Percentiles rank a stretch among this genome's conserved stretches.
phyloP scores from a whole-genome alignment of 2,797 vertebrate genomes.

The Sphenopsis melanotis region DNA sequence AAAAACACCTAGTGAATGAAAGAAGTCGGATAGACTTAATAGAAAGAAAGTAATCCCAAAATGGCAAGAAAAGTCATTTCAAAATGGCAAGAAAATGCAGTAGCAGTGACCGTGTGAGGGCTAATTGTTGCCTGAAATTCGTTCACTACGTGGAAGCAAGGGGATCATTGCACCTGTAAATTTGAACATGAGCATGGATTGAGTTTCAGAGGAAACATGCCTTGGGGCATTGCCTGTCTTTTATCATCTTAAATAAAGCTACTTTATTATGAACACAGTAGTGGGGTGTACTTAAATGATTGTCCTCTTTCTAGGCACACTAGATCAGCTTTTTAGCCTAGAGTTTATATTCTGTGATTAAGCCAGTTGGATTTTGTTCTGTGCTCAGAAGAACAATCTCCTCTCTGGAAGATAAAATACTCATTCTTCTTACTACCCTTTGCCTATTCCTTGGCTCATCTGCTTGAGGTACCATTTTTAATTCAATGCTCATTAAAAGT shows the following conservation, averaged over 20 bases:
- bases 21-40: background rate
- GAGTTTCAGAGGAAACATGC: background rate
- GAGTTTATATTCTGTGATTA: background rate
- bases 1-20: background rate
- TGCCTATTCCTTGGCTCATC: background rate
- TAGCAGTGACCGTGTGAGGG: background rate
- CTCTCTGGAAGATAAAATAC: background rate
- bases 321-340: background rate
- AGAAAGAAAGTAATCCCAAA: background rate
- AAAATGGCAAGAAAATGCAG: background rate
- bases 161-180: background rate
- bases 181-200: background rate
- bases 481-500: background rate
- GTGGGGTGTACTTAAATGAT: background rate
- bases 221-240: background rate
- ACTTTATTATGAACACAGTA: background rate
- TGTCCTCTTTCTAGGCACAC: background rate
- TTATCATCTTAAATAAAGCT: constrained; percentile 4
- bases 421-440: background rate
- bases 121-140: background rate
- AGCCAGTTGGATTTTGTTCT: background rate
- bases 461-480: background rate
- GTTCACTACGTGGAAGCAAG: background rate
- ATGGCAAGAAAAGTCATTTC: background rate
- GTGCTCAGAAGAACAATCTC: background rate